Percentiles rank a stretch among this genome's conserved stretches.
These are phyloP conservation scores for Archaeoteleia sp. DNA, from an alignment of 2,888 invertebrate species.

Conservation along the genomic window DNA sequence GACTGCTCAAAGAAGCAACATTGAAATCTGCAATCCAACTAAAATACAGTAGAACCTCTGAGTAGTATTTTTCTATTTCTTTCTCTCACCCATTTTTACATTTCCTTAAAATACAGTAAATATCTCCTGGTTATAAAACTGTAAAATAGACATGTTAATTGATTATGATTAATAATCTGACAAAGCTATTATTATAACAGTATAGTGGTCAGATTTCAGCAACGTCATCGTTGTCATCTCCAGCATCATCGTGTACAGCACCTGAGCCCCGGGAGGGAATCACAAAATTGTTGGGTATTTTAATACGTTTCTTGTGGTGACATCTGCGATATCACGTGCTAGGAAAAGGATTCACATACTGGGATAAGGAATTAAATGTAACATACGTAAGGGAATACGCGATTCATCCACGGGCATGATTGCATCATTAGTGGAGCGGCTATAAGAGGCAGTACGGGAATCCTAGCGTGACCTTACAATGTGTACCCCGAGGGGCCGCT, in stretches of 20 bases:
- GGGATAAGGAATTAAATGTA: conserved; percentile 17
- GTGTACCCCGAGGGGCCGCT: neutral
- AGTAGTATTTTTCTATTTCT: no score
- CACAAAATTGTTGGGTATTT: conserved; percentile 2
- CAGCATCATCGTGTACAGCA: no score
- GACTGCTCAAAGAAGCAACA: neutral
- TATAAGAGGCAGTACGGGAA: no score
- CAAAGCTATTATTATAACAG: no score
- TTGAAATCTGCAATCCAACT: neutral
- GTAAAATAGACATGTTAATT: conserved; percentile 2
- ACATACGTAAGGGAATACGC: conserved; percentile 9
- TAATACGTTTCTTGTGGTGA: conserved; percentile 5
- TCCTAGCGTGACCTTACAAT: conserved; percentile 13
- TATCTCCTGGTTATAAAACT: no score
- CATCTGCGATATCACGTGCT: conserved; percentile 8
- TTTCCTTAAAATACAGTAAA: no score
- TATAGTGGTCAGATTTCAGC: no score
- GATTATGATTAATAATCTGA: conserved; percentile 9
- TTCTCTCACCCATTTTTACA: no score
- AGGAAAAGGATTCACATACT: conserved; percentile 13
- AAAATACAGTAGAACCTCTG: no score
- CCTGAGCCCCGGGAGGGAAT: conserved; percentile 7
- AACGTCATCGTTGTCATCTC: conserved; percentile 10
- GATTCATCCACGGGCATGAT: conserved; percentile 35
- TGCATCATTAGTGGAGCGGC: conserved; percentile 59